Base-by-base conservation (phyloP, 1,140 invertebrate species). In the Drosophila repletoides region DNA sequence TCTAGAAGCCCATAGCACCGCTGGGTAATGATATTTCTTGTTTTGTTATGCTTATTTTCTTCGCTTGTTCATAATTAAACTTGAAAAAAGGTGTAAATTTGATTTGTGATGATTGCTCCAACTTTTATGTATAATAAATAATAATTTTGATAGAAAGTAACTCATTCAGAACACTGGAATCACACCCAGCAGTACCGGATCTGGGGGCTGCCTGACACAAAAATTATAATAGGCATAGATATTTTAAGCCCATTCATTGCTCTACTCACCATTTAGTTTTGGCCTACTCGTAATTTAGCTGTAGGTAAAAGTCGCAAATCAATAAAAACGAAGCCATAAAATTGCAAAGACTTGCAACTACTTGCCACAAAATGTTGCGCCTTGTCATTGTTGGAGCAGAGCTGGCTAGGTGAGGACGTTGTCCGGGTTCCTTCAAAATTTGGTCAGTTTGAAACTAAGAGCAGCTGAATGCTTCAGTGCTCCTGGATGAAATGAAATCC, bases 321-420 rank as follows among this genome's bases (percentile, higher is more conserved):
- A 53, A 84, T 84, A 86, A 75, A 79, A 75, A 38, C 2, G 80
- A 84, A 84, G 58, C 80, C 80, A 65, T 86, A 86, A 55, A 84
- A 84, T 58, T 53, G 63, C 60, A 34, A 49, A 46, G 19, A 51
- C 28, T 24, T 56, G n/a, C 26, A 33, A 9, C 31, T 10, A 17
- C 33, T 26, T 21, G 21, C 33, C 59, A 31, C 24, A 10, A 52
- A 64, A 52, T 61, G 33, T 43, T 17, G 12, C 34, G n/a, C 41
- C 17, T 41, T 56, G 60, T 66, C 79, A 83, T 74, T 83, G 29
- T 52, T 48, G 22, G 41, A 41, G 14, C 34, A 61, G 72, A 49
- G 61, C n/a, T 75, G 53, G 74, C 19, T 26, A 22, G 55, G 60
- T 17, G 21, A 40, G 56, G 61, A 68, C 70, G 48, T n/a, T n/a